Percentiles rank a stretch among this genome's conserved stretches.
Conservation (phyloP, 2,113 vertebrate genomes). For the Ammospiza caudacuta region DNA sequence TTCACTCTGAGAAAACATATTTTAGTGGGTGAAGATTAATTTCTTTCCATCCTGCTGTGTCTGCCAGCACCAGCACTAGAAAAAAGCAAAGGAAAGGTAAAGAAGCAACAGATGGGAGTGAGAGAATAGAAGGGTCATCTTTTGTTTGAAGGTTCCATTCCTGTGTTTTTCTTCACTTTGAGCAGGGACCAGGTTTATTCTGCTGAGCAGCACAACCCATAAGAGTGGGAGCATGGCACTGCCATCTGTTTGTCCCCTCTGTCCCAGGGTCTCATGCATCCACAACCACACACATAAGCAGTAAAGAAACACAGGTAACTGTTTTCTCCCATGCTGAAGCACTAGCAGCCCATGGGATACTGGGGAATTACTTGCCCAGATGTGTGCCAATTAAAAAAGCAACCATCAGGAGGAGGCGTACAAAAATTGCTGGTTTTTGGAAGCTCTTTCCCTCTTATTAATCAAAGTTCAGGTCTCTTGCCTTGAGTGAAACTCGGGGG, state of each 20-base stretch:
- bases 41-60: slow-evolving; percentile 8
- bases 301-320: not conserved
- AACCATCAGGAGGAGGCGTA: not conserved
- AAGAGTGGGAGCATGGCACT: accelerated
- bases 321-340: not conserved
- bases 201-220: not conserved
- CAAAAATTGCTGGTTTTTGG: not conserved
- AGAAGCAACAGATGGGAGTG: slow-evolving; percentile 16
- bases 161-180: not conserved
- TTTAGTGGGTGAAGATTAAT: slow-evolving; percentile 58
- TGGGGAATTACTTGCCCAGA: not conserved
- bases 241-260: not conserved
- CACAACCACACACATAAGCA: accelerated
- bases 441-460: not conserved
- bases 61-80: not conserved
- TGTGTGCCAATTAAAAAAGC: not conserved
- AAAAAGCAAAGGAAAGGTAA: slow-evolving; percentile 9
- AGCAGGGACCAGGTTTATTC: not conserved
- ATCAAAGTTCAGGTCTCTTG: not conserved
- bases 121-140: slow-evolving; percentile 12
- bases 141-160: not conserved
- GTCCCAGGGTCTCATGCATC: not conserved
- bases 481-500: not conserved
- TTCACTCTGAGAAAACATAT: slow-evolving; percentile 23
- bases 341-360: not conserved